phyloP scores from a whole-genome alignment of 2,797 vertebrate genomes.

The Cirrhinus molitorella region DNA sequence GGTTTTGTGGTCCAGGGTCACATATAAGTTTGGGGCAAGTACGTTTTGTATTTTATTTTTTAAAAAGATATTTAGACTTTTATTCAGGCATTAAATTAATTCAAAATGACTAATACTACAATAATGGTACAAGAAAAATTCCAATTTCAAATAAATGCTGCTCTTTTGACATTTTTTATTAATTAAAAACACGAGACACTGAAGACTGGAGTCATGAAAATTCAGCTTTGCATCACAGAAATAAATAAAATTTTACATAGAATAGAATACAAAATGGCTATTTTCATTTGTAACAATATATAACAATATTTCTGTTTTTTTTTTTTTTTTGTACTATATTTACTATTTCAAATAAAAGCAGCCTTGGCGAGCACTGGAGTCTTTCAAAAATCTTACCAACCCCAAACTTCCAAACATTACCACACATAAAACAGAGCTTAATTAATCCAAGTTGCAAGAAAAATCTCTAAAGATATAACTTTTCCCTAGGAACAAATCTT shows the following conservation, averaged over 20 bases:
- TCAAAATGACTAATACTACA: background rate
- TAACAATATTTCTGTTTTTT: background rate
- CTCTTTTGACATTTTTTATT: background rate
- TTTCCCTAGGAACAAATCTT: background rate
- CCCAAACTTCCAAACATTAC: background rate
- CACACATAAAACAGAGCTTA: background rate
- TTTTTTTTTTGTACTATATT: no score
- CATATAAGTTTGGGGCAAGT: no score
- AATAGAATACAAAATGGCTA: background rate
- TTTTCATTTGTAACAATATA: background rate
- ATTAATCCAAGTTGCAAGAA: background rate
- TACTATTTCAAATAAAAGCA: background rate
- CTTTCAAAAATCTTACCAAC: background rate
- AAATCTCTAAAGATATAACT: slow-evolving; percentile 2
- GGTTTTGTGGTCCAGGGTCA: no score
- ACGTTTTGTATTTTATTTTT: no score
- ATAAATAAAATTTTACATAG: background rate
- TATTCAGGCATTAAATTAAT: background rate
- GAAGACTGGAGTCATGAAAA: background rate
- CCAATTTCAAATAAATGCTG: background rate
- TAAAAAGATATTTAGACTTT: no score
- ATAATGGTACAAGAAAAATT: background rate
- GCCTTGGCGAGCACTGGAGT: background rate
- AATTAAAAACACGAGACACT: background rate
- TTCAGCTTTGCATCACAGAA: background rate